Base-by-base conservation (phyloP, 1,140 invertebrate species). In the Drosophila bifasciata region DNA sequence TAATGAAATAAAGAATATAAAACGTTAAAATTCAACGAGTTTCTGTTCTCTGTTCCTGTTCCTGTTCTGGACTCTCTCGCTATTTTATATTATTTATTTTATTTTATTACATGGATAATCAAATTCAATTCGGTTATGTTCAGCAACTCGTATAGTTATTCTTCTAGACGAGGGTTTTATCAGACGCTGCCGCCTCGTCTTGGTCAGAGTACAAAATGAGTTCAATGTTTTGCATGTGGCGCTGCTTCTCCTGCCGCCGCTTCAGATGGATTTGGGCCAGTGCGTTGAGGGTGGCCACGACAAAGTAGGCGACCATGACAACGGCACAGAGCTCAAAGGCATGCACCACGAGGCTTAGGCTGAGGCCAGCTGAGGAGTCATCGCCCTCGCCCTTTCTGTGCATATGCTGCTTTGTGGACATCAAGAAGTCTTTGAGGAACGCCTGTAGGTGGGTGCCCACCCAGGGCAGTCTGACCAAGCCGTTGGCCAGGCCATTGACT, bases 251-350 rank as follows among this genome's bases (percentile, higher is more conserved):
- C 55, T 94, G 93, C 39, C 95, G 78, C 16, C 96, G 92, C 89
- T 96, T 96, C 91, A 96, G 95, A 92, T 99, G 98, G 89, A 94
- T 97, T 92, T 99, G 98, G 60, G 99, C 99, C 62, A 99, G 93
- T 2, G 98, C 98, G 91, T 99, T 99, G 76, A 99, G 93, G 79
- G 99, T 97, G 13, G 98, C 99, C 45, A 99, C 92, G 6, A 99
- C 92, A 92, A 99, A 99, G 92, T 98, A 99, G 13, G 95, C 92
- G 6, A 99, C 95, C 98, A 99, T 99, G 0, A 95, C 91, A 49
- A 98, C 92, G 4, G 99, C 96, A 81, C 99, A 94, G 76, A 97
- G 95, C 81, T 99, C 97, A 91, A 99, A 97, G n/a, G 97, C 84
- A 91, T 93, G 94, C n/a, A 95, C 94, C 40, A 99, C 88, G n/a